A percentile compares a stretch with the other conserved stretches of the same genome.
phyloP scores from a whole-genome alignment of 2,888 invertebrate genomes.

The Amblyjoppa fuscipennis region DNA sequence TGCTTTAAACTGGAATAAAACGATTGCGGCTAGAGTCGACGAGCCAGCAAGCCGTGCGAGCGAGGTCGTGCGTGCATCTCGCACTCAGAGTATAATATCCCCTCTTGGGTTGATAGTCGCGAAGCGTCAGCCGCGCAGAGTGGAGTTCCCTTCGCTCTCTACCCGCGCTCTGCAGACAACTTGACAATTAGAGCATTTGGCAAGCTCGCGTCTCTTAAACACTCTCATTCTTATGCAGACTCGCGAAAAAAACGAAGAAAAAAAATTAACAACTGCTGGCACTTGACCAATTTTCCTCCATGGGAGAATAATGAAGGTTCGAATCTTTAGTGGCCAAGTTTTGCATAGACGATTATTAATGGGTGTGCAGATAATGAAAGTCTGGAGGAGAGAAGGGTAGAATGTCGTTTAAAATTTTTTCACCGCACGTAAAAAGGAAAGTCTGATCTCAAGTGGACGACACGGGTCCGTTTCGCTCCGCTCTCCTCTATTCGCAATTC shows the following conservation, averaged over 20 bases:
- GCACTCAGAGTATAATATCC: slow-evolving; percentile 21
- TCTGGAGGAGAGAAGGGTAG: background rate
- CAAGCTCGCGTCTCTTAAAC: slow-evolving; percentile 33
- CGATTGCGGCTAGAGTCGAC: slow-evolving; percentile 75
- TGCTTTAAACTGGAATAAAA: slow-evolving; percentile 82
- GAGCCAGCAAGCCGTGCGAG: slow-evolving; percentile 42
- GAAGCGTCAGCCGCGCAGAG: background rate
- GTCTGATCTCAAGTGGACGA: too few species aligned
- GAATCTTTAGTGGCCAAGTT: slow-evolving; percentile 1
- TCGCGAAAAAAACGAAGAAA: background rate
- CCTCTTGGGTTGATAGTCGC: slow-evolving; percentile 18
- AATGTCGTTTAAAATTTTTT: too few species aligned
- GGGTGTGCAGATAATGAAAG: slow-evolving; percentile 7
- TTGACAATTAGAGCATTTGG: slow-evolving; percentile 58
- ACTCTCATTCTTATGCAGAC: slow-evolving; percentile 58
- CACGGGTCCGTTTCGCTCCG: too few species aligned
- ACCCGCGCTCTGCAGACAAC: slow-evolving; percentile 8
- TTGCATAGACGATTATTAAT: slow-evolving; percentile 38
- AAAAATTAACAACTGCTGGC: slow-evolving; percentile 53
- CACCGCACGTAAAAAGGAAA: too few species aligned
- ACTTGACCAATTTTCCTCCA: slow-evolving; percentile 57
- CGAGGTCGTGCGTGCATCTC: slow-evolving; percentile 57
- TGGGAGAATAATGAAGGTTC: slow-evolving; percentile 45
- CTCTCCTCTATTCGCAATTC: background rate
- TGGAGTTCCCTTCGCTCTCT: background rate